Percentiles rank a stretch among this genome's conserved stretches.
Evolutionary conservation across 2,888 invertebrate species (phyloP).

Genomic region (Rugalucina vietnamica): DNA sequence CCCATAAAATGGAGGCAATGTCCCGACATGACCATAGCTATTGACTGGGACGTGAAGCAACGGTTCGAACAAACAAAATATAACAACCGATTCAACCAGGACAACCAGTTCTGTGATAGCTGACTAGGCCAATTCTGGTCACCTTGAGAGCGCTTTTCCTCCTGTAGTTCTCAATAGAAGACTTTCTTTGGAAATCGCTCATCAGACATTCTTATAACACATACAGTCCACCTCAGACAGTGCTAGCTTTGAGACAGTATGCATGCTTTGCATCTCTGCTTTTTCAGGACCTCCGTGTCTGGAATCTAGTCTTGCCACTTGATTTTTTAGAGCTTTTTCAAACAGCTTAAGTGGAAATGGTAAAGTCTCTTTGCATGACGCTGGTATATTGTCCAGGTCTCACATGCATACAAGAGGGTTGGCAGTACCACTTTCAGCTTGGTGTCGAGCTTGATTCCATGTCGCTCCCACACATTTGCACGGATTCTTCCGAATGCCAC

Average conservation of each 20-base stretch:
- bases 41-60: too few relatives aligned
- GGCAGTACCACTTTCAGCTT: background rate
- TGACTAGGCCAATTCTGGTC: too few relatives aligned
- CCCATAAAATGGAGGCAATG: too few relatives aligned
- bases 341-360: background rate
- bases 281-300: background rate
- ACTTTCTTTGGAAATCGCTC: too few relatives aligned
- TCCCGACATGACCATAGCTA: too few relatives aligned
- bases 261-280: background rate
- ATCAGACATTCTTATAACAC: too few relatives aligned
- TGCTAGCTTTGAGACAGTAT: background rate
- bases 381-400: background rate
- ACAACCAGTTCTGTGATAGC: too few relatives aligned
- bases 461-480: background rate
- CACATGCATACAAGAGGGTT: background rate
- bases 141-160: too few relatives aligned
- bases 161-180: too few relatives aligned
- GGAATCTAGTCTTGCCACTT: background rate
- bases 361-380: background rate
- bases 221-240: background rate
- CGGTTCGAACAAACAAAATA: too few relatives aligned
- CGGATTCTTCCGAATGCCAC: background rate
- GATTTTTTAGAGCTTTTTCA: background rate
- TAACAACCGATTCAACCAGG: too few relatives aligned
- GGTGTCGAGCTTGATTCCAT: background rate